Evolutionary conservation across 2,113 vertebrate species (phyloP), one percentile per base, ranked within the genome.

Genomic region (Tetrax tetrax): DNA sequence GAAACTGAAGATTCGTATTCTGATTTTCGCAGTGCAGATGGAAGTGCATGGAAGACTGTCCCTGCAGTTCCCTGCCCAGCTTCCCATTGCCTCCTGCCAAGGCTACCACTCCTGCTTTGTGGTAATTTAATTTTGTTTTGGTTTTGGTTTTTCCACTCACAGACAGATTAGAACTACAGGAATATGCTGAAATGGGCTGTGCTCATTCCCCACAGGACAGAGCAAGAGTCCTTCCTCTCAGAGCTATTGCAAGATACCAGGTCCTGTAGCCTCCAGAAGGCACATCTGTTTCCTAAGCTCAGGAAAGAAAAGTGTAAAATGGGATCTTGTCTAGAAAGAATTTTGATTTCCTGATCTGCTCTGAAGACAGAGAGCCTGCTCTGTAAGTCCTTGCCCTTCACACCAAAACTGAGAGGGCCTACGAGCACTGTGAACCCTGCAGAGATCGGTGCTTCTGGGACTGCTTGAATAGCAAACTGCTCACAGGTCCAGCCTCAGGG

Each of bases 221-320:
- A 95, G 33, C 43, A 74, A 76, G 19, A 10, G 43, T 37, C 54
- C 28, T 91, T 94, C 60, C 81, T 97, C 78, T 84, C 63, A 90
- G 87, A 87, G 18, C 38, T 82, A 54, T 4, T 76, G 54, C 17
- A 15, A 22, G 25, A 41, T 63, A 65, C 72, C 35, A 50, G 28
- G 5, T 33, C 77, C 76, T 21, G 2, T 21, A 86, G n/a, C 8
- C 15, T 70, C 76, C 25, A 77, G 65, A 68, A 83, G 10, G 21
- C 27, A 57, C 23, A 31, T 66, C 16, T 57, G 31, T 72, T 65
- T 37, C 8, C 31, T 76, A 54, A 80, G 20, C 5, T 56, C 31
- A 29, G 41, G 29, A 91, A 81, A 83, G 10, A 60, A 12, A 79
- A 65, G 19, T 41, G 68, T 47, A 37, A 45, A 59, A 53, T 25